Conservation (phyloP, 1,140 invertebrate species). For the Probaryconus sp. region DNA sequence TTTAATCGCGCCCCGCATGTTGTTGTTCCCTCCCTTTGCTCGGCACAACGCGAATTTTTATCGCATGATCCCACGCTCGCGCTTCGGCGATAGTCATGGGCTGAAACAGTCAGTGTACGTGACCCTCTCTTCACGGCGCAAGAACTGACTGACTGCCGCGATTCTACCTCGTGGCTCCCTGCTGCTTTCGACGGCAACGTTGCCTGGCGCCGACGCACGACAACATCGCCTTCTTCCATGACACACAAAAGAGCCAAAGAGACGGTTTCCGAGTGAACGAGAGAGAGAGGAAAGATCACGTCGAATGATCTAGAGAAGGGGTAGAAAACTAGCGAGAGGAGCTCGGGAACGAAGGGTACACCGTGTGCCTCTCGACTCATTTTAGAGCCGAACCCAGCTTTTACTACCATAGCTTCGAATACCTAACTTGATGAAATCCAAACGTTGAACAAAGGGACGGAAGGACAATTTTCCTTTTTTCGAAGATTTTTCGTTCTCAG, state of each 20-base stretch:
- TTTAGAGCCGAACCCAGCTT: conserved; percentile 6
- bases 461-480: too few species aligned
- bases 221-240: conserved; percentile 16
- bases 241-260: conserved; percentile 6
- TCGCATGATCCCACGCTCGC: conserved; percentile 69
- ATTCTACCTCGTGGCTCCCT: conserved; percentile 62
- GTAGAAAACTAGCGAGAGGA: background rate
- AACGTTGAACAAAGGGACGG: too few species aligned
- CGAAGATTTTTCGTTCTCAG: too few species aligned
- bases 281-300: conserved; percentile 1
- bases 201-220: conserved; percentile 42
- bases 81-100: conserved; percentile 33
- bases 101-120: conserved; percentile 20
- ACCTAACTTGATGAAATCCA: background rate
- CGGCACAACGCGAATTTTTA: conserved; percentile 53
- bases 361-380: conserved; percentile 8
- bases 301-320: background rate
- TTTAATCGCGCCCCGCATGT: background rate
- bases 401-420: conserved; percentile 10
- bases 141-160: conserved; percentile 68
- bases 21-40: conserved; percentile 8
- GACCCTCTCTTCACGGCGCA: conserved; percentile 61
- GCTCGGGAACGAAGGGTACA: background rate
- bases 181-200: conserved; percentile 53
- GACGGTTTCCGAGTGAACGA: conserved; percentile 16